Conservation (phyloP, 2,797 vertebrate genomes). For the Thunnus albacares region DNA sequence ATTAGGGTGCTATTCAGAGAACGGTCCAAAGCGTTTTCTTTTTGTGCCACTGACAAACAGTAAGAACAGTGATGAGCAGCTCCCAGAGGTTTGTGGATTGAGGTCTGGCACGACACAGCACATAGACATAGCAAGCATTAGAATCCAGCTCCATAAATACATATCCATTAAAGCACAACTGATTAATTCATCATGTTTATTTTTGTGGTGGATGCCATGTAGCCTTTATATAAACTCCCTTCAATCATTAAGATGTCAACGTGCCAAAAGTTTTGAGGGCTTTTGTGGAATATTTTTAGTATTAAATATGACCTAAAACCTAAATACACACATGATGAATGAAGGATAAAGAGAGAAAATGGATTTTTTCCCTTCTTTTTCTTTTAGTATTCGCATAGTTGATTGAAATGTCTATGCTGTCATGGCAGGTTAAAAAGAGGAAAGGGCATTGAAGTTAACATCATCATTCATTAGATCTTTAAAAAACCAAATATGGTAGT, state of each 20-base stretch:
- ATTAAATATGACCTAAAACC: slow-evolving; percentile 72
- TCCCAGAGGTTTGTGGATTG: slow-evolving; percentile 62
- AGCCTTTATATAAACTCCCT: slow-evolving; percentile 49
- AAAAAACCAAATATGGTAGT: slow-evolving; percentile 52
- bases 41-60: slow-evolving; percentile 37
- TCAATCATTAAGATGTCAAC: slow-evolving; percentile 63
- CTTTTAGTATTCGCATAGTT: slow-evolving; percentile 34
- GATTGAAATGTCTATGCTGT: slow-evolving; percentile 41
- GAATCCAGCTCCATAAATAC: slow-evolving; percentile 61
- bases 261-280: slow-evolving; percentile 38
- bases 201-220: slow-evolving; percentile 57
- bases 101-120: slow-evolving; percentile 53
- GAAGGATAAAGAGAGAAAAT: slow-evolving; percentile 60
- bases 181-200: slow-evolving; percentile 75
- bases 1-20: slow-evolving; percentile 40
- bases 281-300: slow-evolving; percentile 50
- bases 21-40: slow-evolving; percentile 3
- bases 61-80: slow-evolving; percentile 42
- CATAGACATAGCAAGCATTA: slow-evolving; percentile 32
- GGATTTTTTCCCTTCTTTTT: slow-evolving; percentile 36
- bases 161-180: slow-evolving; percentile 57
- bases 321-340: slow-evolving; percentile 65
- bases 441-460: slow-evolving; percentile 51
- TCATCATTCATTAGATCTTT: slow-evolving; percentile 65
- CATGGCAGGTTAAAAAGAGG: slow-evolving; percentile 47